Evolutionary conservation across 2,888 invertebrate species (phyloP), one percentile per base, ranked within the genome.

Genomic region (Dermolepida albohirtum): DNA sequence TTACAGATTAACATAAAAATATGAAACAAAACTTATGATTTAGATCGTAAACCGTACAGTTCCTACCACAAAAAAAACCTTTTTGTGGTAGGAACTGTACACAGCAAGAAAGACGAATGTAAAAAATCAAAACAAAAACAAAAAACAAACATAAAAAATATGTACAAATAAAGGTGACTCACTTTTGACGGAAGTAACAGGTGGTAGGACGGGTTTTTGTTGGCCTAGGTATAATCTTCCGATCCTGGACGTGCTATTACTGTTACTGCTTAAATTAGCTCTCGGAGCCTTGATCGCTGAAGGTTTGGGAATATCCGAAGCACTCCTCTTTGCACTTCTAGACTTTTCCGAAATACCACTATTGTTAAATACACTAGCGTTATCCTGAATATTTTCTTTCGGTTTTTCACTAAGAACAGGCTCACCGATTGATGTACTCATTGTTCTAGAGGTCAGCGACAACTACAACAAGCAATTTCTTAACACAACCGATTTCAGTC

Each of bases 201-300:
- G 84, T 39, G 90, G 90, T 65, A 90, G 81, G n/a, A 89, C 88
- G 70, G 90, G 89, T 81, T 90, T 90, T 7, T 89, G 89, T 70
- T 87, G 85, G 69, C 87, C 84, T 66, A 87, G 86, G 74, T 90
- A 90, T 43, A 89, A 86, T 73, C 91, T 84, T 68, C 90, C 90
- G 78, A 91, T 91, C 83, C 89, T 90, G 50, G 88, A 86, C 6
- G 10, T 39, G 1, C 1, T 40, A 39, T 10, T 40, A 11, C 16
- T 17, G 6, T n/a, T 22, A 8, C 1, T n/a, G 8, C 10, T 16
- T 10, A n/a, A 12, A 12, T 22, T 12, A 2, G 47, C 1, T 8
- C 16, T 16, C 89, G 14, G 90, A 89, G 68, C 88, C 87, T 77
- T 88, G 88, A 17, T 85, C 82, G 66, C 69, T 17, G 54, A 51